Conservation (phyloP, 1,140 invertebrate species). For the Drosophila parvula region DNA sequence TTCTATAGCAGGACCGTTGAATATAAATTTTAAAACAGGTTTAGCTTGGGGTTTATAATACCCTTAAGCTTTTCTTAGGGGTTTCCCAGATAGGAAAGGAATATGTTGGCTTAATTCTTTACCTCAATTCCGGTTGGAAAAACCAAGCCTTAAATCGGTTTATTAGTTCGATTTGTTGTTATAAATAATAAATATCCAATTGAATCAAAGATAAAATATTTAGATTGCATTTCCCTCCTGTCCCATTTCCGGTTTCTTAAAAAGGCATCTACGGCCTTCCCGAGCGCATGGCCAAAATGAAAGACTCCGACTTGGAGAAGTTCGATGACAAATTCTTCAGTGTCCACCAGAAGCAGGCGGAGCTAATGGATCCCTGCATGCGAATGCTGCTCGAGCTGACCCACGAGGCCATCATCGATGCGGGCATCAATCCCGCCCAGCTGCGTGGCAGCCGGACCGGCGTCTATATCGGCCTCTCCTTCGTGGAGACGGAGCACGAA, state of each 20-base stretch:
- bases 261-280: constrained; percentile 91
- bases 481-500: constrained; percentile 93
- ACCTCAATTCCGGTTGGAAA: too few species aligned
- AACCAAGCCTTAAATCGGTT: too few species aligned
- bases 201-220: too few species aligned
- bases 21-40: constrained; percentile 16
- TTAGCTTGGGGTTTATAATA: not conserved
- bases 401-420: constrained; percentile 97
- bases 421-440: constrained; percentile 92
- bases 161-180: too few species aligned
- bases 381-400: constrained; percentile 96
- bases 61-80: not conserved
- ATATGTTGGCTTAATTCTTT: not conserved
- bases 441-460: constrained; percentile 93
- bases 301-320: constrained; percentile 93
- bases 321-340: constrained; percentile 97
- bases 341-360: constrained; percentile 96
- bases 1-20: not conserved
- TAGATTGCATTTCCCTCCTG: not conserved
- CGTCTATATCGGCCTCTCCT: constrained; percentile 95
- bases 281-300: constrained; percentile 93
- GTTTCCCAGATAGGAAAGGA: accelerated
- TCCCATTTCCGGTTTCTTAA: not conserved
- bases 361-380: constrained; percentile 98
- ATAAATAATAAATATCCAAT: too few species aligned